Evolutionary conservation across 2,797 vertebrate species (phyloP).

Genomic region (Coccyzus lansbergi): DNA sequence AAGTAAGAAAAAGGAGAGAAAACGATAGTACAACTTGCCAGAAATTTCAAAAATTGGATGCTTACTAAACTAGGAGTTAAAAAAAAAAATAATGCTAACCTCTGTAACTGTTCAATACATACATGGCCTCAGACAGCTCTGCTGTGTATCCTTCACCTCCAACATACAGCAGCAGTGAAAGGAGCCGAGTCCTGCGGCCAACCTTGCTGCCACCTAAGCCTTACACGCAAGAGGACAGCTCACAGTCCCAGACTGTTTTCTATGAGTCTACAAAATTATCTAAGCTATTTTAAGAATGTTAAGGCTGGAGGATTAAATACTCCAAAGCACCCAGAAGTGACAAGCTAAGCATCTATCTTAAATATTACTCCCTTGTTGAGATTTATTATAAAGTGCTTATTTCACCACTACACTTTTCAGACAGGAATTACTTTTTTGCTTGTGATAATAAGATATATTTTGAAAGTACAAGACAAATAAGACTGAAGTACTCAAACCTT

Average conservation of each 20-base stretch:
- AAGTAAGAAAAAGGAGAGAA: neutral
- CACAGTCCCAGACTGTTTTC: neutral
- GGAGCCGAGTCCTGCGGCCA: fast-evolving
- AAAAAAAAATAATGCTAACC: neutral
- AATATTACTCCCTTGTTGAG: neutral
- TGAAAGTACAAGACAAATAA: neutral
- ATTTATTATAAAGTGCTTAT: neutral
- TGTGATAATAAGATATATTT: neutral
- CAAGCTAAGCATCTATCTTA: neutral
- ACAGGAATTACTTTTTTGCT: neutral
- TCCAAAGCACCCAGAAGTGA: neutral
- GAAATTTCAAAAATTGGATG: neutral
- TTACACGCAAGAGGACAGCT: neutral
- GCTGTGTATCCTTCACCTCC: neutral
- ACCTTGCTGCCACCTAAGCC: neutral
- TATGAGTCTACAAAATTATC: neutral
- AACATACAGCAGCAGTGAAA: neutral
- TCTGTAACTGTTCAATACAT: neutral
- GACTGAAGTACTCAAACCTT: neutral
- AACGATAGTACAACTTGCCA: neutral
- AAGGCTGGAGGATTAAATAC: slow-evolving; percentile 15
- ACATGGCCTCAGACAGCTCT: neutral
- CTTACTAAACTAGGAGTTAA: neutral
- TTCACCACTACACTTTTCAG: neutral
- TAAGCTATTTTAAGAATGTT: slow-evolving; percentile 46